A percentile compares a stretch with the other conserved stretches of the same genome.
phyloP scores from a whole-genome alignment of 2,888 invertebrate species.

The Parascotia fuliginaria region DNA sequence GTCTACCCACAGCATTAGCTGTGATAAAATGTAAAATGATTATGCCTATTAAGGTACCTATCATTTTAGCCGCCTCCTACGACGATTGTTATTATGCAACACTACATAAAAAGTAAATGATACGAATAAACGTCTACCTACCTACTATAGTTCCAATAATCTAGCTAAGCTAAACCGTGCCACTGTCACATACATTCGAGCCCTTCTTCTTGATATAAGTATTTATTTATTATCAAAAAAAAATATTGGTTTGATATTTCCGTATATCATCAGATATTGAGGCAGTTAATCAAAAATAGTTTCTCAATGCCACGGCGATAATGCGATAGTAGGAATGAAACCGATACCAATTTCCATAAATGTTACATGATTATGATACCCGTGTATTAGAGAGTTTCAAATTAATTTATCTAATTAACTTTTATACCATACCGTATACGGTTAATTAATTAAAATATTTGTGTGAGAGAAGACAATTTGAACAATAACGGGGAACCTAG shows the following conservation, averaged over 20 bases:
- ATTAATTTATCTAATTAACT: background rate
- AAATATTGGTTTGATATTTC: no score
- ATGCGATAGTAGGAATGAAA: constrained; percentile 9
- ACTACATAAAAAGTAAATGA: background rate
- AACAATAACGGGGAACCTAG: no score
- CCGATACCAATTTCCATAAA: constrained; percentile 26
- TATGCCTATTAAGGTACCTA: no score
- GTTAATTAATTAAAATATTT: background rate
- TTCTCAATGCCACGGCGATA: no score
- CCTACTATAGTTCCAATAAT: no score
- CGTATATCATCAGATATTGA: no score
- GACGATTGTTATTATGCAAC: background rate
- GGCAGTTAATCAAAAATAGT: no score
- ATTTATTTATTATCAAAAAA: no score
- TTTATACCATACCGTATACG: background rate
- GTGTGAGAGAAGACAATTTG: background rate
- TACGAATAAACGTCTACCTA: background rate
- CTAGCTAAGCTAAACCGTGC: no score
- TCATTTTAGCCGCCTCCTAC: background rate
- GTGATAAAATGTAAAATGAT: no score
- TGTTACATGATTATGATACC: constrained; percentile 21
- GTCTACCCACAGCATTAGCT: background rate
- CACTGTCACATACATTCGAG: no score
- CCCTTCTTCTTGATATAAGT: no score
- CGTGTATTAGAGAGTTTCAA: constrained; percentile 18